Conservation (phyloP, 2,797 vertebrate genomes). For the Characodon lateralis region DNA sequence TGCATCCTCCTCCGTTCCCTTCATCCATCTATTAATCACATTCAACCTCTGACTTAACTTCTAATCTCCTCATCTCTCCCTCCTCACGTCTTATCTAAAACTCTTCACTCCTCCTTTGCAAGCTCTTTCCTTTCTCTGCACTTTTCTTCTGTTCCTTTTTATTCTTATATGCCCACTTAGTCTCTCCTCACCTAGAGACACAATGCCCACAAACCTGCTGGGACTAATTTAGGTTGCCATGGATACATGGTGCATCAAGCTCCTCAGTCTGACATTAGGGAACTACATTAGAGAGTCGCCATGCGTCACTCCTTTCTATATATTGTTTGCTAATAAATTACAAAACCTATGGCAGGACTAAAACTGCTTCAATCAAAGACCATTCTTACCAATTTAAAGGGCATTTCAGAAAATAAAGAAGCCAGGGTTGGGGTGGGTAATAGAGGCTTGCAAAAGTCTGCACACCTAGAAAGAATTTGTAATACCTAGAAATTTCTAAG, state of each 20-base stretch:
- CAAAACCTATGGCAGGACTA: neutral
- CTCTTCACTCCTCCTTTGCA: slow-evolving; percentile 28
- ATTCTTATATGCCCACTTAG: slow-evolving; percentile 4
- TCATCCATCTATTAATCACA: slow-evolving; percentile 46
- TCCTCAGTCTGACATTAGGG: slow-evolving; percentile 32
- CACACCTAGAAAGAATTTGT: neutral
- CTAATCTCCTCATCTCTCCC: slow-evolving; percentile 36
- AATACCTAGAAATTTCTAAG: no score
- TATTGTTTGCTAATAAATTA: neutral
- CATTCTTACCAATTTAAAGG: neutral
- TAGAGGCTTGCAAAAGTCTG: neutral
- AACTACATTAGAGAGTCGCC: neutral
- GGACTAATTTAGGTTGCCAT: slow-evolving; percentile 69
- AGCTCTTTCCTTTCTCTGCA: slow-evolving; percentile 10
- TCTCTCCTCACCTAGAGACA: slow-evolving; percentile 31
- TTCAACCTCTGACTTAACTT: slow-evolving; percentile 57
- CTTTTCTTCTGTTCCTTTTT: slow-evolving; percentile 5
- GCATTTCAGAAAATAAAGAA: neutral
- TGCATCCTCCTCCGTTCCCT: slow-evolving; percentile 25
- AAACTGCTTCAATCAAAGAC: neutral
- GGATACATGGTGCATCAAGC: slow-evolving; percentile 56
- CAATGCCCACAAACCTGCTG: slow-evolving; percentile 57
- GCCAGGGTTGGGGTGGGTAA: neutral
- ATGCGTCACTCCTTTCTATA: neutral
- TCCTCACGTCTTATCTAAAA: slow-evolving; percentile 36